These are phyloP conservation scores for Isaurus tuberculatus DNA, from an alignment of 92 coral and sea anemone genomes.

Conservation along the genomic window DNA sequence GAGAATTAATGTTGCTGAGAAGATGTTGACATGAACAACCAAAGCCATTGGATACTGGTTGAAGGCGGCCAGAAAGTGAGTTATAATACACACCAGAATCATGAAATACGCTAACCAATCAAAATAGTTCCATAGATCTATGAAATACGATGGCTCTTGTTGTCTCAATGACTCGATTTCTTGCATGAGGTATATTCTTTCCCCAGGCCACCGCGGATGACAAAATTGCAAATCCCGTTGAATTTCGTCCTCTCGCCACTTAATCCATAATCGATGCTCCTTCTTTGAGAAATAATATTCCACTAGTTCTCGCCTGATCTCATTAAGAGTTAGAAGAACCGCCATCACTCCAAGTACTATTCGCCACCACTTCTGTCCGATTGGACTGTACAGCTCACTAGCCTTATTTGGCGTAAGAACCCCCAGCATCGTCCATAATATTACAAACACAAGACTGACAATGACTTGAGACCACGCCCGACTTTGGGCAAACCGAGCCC, in stretches of 20 bases:
- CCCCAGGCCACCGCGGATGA: conserved; percentile 99
- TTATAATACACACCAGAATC: conserved; percentile 72
- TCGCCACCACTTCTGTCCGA: conserved; percentile 87
- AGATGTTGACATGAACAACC: conserved; percentile 66
- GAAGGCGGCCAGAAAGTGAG: conserved; percentile 72
- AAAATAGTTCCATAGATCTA: conserved; percentile 91
- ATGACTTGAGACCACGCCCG: conserved; percentile 92
- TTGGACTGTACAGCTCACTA: conserved; percentile 68
- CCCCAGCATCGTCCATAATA: conserved; percentile 92
- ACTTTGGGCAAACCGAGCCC: conserved; percentile 88
- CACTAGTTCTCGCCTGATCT: conserved; percentile 78
- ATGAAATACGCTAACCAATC: conserved; percentile 87
- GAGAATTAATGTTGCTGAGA: conserved; percentile 80
- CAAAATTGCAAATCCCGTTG: conserved; percentile 86
- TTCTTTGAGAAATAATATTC: conserved; percentile 81
- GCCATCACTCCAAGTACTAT: conserved; percentile 67
- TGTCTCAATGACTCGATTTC: conserved; percentile 80
- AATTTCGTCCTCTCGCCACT: conserved; percentile 88
- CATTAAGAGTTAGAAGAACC: conserved; percentile 79
- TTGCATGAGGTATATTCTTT: conserved; percentile 89
- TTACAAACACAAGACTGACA: conserved; percentile 77
- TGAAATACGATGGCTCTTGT: conserved; percentile 81
- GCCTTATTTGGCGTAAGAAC: conserved; percentile 73
- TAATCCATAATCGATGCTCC: conserved; percentile 85
- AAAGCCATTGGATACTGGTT: conserved; percentile 51